Percentiles rank a stretch among this genome's conserved stretches.
Conservation (phyloP, 2,888 invertebrate genomes). For the Ceraclea dissimilis region DNA sequence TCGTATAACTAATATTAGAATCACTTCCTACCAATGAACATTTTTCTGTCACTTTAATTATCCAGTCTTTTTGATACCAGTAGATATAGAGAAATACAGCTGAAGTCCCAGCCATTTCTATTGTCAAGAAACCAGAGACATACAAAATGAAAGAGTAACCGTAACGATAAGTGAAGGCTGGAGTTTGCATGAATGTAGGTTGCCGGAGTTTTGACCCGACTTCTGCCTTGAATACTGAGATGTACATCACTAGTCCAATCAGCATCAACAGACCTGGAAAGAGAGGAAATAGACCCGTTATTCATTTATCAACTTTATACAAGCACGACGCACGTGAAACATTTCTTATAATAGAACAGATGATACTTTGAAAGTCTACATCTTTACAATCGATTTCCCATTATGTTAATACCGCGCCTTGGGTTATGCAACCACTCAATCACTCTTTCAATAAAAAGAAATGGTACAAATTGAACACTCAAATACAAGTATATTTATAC, state of each 20-base stretch:
- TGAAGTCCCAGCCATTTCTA: slow-evolving; percentile 78
- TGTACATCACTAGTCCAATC: slow-evolving; percentile 86
- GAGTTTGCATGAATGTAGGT: slow-evolving; percentile 67
- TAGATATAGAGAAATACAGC: slow-evolving; percentile 83
- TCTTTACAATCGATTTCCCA: too few species aligned
- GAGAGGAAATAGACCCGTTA: slow-evolving; percentile 16
- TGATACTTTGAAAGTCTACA: too few species aligned
- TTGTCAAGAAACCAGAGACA: slow-evolving; percentile 74
- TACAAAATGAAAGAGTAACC: slow-evolving; percentile 84
- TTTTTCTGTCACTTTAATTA: slow-evolving; percentile 42
- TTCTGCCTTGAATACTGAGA: slow-evolving; percentile 87
- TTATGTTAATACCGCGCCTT: too few species aligned
- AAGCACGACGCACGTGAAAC: too few species aligned
- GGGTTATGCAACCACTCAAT: too few species aligned
- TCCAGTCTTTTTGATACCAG: slow-evolving; percentile 64
- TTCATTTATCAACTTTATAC: too few species aligned
- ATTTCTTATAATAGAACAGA: too few species aligned
- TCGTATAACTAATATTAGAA: slow-evolving; percentile 22
- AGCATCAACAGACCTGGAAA: slow-evolving; percentile 79
- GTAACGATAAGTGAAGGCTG: slow-evolving; percentile 77
- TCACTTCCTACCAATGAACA: slow-evolving; percentile 21
- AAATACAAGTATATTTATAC: too few species aligned
- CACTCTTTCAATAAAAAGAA: too few species aligned
- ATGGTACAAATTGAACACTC: too few species aligned
- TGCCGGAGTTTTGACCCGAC: slow-evolving; percentile 80